These are phyloP conservation scores for Augiades crinisus DNA, from an alignment of 2,888 invertebrate species.

Conservation along the genomic window DNA sequence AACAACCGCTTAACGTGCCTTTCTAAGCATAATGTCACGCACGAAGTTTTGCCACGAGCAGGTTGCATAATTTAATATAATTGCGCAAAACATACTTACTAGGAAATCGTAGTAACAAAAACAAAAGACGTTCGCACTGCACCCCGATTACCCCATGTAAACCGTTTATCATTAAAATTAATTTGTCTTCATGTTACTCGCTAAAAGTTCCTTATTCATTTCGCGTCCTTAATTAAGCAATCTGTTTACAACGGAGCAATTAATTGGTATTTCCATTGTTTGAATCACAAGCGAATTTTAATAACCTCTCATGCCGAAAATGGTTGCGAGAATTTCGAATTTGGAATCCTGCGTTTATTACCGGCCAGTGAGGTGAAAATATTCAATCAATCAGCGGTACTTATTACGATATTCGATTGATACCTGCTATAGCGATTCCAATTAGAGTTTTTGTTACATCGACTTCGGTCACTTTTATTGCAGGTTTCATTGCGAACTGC, in stretches of 20 bases:
- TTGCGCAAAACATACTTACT: background rate
- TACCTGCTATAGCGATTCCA: slow-evolving; percentile 9
- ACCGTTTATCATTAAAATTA: slow-evolving; percentile 78
- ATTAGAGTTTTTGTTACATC: slow-evolving; percentile 12
- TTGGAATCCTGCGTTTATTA: slow-evolving; percentile 36
- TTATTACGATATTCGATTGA: slow-evolving; percentile 24
- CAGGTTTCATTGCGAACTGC: background rate
- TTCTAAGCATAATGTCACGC: no score
- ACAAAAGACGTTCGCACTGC: slow-evolving; percentile 5
- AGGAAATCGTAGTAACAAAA: background rate
- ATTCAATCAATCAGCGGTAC: slow-evolving; percentile 27
- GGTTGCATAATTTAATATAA: background rate
- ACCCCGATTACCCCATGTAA: slow-evolving; percentile 34
- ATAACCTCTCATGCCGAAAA: slow-evolving; percentile 49
- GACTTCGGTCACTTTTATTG: background rate
- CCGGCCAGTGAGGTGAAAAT: slow-evolving; percentile 27
- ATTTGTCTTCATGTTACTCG: slow-evolving; percentile 69
- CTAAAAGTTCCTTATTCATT: slow-evolving; percentile 75
- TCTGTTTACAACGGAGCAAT: slow-evolving; percentile 78
- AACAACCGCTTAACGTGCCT: no score
- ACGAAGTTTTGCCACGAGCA: no score
- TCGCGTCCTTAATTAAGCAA: slow-evolving; percentile 78
- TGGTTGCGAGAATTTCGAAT: slow-evolving; percentile 46
- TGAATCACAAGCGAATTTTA: slow-evolving; percentile 57
- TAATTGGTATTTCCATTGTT: slow-evolving; percentile 74